Conservation (phyloP, 2,888 invertebrate genomes). For the Physocephala rufipes region DNA sequence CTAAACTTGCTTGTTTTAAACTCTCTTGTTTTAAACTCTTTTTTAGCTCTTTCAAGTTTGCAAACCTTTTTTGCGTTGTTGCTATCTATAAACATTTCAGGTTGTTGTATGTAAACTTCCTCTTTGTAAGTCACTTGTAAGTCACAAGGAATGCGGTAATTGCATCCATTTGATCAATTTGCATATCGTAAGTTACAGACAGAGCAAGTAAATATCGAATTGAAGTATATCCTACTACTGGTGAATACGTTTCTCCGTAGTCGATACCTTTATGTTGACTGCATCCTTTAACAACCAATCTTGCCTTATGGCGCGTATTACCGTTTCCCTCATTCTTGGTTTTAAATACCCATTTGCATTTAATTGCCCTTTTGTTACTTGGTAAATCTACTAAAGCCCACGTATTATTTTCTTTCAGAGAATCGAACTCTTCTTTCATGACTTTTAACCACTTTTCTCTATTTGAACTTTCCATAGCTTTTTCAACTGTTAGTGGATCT, state of each 20-base stretch:
- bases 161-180: slow-evolving; percentile 9
- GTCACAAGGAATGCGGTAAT: slow-evolving; percentile 15
- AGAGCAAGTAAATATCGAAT: slow-evolving; percentile 22
- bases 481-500: slow-evolving; percentile 30
- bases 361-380: slow-evolving; percentile 33
- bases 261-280: slow-evolving; percentile 25
- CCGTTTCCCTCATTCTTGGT: background rate
- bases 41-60: background rate
- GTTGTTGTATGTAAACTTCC: slow-evolving; percentile 10
- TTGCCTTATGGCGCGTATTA: slow-evolving; percentile 9
- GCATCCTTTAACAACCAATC: slow-evolving; percentile 23
- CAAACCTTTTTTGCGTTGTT: background rate
- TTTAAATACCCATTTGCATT: slow-evolving; percentile 30
- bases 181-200: background rate
- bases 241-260: slow-evolving; percentile 27
- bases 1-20: background rate
- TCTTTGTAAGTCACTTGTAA: slow-evolving; percentile 14
- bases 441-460: slow-evolving; percentile 13
- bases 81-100: background rate
- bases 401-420: slow-evolving; percentile 20
- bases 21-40: background rate
- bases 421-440: slow-evolving; percentile 25
- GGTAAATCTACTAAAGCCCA: slow-evolving; percentile 18
- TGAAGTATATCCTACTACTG: slow-evolving; percentile 28
- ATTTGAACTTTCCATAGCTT: slow-evolving; percentile 5